Percentiles rank a stretch among this genome's conserved stretches.
phyloP scores from a whole-genome alignment of 2,113 vertebrate genomes.

The Origma solitaria region DNA sequence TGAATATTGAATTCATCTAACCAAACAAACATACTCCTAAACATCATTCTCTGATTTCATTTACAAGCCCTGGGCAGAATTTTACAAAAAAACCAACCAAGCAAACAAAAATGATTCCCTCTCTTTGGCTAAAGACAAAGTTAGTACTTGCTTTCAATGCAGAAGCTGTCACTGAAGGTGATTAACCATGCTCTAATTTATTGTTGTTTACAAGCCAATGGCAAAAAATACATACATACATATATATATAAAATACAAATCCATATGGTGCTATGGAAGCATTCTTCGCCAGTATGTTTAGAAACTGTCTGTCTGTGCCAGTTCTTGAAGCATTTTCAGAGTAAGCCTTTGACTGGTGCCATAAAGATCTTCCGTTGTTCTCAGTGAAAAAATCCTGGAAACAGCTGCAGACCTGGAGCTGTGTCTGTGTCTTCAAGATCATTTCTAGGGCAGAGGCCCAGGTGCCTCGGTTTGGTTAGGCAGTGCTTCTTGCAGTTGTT shows the following conservation, averaged over 20 bases:
- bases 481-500: not conserved
- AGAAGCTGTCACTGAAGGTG: not conserved
- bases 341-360: not conserved
- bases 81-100: not conserved
- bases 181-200: not conserved
- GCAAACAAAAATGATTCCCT: not conserved
- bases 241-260: not conserved
- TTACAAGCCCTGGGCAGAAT: not conserved
- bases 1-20: not conserved
- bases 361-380: not conserved
- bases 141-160: not conserved
- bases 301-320: slow-evolving; percentile 7
- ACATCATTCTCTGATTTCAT: not conserved
- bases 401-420: not conserved
- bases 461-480: not conserved
- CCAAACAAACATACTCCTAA: not conserved
- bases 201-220: not conserved
- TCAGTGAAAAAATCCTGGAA: not conserved
- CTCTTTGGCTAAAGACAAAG: not conserved
- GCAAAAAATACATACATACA: not conserved
- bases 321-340: slow-evolving; percentile 22
- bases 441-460: not conserved
- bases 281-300: not conserved
- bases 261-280: slow-evolving; percentile 25
- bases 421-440: not conserved